Evolutionary conservation across 2,797 vertebrate species (phyloP), one percentile per base, ranked within the genome.

Genomic region (Adelosebastes latens): DNA sequence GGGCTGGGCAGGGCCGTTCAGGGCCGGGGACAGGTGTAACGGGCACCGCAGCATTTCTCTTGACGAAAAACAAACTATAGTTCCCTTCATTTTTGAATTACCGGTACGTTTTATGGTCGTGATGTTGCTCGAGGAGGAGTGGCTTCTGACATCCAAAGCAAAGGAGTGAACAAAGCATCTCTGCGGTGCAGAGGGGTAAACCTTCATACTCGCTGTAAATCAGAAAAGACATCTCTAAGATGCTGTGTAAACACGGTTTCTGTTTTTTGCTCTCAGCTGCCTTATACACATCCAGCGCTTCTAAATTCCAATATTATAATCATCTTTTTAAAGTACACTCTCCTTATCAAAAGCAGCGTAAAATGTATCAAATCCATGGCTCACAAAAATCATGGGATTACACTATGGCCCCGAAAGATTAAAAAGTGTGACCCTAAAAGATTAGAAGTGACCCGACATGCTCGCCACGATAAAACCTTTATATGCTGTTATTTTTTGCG

Each of bases 371-470:
- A 92, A 93, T 93, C 90, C 82, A 79, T 18, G 72, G 82, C 83
- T 91, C 84, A 80, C 42, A 80, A 81, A 92, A 92, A 92, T 87
- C 87, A 91, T 77, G 65, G 83, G 93, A 94, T 94, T 94, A 94
- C 84, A 92, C 85, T 84, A 79, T 79, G 82, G 75, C 67, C 81
- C 64, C 10, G n/a, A 83, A 89, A 91, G 91, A 94, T 93, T 93
- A 93, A 92, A 93, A 91, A 88, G 77, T 83, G 80, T 13, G 80
- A 88, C 85, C 86, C 83, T 77, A 87, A 93, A 88, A 91, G 93
- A 93, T 94, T 92, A 94, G 72, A 80, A 82, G 73, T 89, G 92
- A 93, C 90, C 91, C 29, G 80, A 86, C 87, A 88, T 85, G 87
- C 82, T 83, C n/a, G 53, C 58, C 63, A 89, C 63, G 60, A 88